Evolutionary conservation across 2,113 vertebrate species (phyloP).

Genomic region (Pygoscelis adeliae): DNA sequence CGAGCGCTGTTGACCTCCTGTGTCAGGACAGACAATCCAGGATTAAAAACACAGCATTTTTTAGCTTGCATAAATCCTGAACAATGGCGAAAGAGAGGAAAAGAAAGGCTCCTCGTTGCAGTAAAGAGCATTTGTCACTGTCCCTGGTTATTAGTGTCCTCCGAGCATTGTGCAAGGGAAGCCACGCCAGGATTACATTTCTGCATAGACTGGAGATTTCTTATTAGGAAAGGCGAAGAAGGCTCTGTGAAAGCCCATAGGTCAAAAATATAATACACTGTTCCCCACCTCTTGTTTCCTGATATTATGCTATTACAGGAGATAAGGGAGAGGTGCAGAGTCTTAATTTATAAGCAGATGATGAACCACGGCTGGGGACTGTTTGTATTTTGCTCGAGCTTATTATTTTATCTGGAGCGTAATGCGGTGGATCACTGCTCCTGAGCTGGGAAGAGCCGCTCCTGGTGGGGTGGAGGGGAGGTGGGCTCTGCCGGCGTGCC

Average conservation of each 20-base stretch:
- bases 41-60: constrained; percentile 60
- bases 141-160: constrained; percentile 60
- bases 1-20: constrained; percentile 32
- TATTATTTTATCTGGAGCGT: constrained; percentile 45
- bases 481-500: not conserved
- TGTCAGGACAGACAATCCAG: constrained; percentile 21
- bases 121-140: constrained; percentile 60
- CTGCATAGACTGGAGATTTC: constrained; percentile 3
- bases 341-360: constrained; percentile 64
- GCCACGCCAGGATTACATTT: constrained; percentile 41
- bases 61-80: constrained; percentile 29
- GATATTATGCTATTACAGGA: constrained; percentile 36
- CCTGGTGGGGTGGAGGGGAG: not conserved
- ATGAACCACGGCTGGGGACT: constrained; percentile 30
- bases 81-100: not conserved
- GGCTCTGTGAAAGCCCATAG: constrained; percentile 33
- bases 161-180: constrained; percentile 40
- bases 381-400: constrained; percentile 51
- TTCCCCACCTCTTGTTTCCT: constrained; percentile 47
- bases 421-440: not conserved
- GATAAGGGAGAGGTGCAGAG: constrained; percentile 53
- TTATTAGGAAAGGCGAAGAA: constrained; percentile 23
- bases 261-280: constrained; percentile 60
- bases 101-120: not conserved
- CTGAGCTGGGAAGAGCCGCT: not conserved